phyloP scores from a whole-genome alignment of 2,113 vertebrate genomes.

The Pan paniscus region DNA sequence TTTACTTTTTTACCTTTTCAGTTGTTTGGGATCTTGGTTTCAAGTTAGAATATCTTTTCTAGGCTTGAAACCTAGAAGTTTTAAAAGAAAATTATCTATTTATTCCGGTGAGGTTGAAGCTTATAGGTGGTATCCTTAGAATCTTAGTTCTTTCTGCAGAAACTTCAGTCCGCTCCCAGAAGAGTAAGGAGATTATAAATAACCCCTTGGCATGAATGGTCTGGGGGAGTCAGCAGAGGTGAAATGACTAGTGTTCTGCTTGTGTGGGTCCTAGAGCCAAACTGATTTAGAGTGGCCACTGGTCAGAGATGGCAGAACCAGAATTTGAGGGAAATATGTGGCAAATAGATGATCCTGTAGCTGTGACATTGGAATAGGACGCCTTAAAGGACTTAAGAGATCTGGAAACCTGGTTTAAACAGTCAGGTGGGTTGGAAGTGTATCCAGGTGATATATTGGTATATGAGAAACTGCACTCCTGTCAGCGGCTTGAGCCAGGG shows the following conservation, averaged over 20 bases:
- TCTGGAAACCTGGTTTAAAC: background rate
- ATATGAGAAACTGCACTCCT: background rate
- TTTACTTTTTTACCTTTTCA: background rate
- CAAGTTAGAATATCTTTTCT: background rate
- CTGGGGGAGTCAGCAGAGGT: background rate
- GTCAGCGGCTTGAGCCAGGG: fast-evolving
- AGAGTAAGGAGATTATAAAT: background rate
- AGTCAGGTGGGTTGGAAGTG: background rate
- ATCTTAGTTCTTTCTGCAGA: slow-evolving; percentile 28
- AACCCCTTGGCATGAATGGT: background rate
- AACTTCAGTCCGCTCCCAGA: background rate
- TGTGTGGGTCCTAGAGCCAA: background rate
- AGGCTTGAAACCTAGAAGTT: background rate
- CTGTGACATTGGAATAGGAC: background rate
- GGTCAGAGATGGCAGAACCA: background rate
- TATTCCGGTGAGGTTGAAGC: background rate
- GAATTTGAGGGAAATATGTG: background rate
- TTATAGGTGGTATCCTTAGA: background rate
- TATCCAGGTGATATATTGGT: background rate
- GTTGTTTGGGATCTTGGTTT: slow-evolving; percentile 23
- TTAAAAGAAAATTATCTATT: background rate
- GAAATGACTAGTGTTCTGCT: background rate
- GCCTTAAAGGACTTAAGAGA: background rate
- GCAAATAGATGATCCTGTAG: background rate
- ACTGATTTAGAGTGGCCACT: background rate